Evolutionary conservation across 2,888 invertebrate genomes (phyloP).

Genomic region (Monoplex corrugatus): DNA sequence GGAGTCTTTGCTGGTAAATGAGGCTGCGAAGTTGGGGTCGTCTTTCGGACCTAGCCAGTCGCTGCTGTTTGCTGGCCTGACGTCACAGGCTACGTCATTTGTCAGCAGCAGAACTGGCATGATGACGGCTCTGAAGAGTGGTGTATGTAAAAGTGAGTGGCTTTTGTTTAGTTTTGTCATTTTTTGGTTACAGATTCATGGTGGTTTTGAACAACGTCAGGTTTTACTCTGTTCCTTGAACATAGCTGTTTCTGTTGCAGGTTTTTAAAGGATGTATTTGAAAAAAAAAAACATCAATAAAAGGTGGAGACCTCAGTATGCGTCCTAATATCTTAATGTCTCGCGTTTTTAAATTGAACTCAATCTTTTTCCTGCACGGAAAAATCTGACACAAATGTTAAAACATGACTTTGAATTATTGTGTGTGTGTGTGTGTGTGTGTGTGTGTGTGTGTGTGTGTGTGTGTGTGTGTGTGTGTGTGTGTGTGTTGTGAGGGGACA

Average conservation of each 20-base stretch:
- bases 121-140: constrained; percentile 24
- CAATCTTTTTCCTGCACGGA: no score
- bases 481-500: background rate
- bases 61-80: background rate
- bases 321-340: no score
- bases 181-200: background rate
- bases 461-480: background rate
- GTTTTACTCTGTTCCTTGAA: background rate
- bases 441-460: constrained; percentile 5
- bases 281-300: no score
- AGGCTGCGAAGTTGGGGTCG: background rate
- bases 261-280: no score
- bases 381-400: no score
- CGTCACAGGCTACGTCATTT: constrained; percentile 10
- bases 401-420: no score
- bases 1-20: background rate
- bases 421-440: background rate
- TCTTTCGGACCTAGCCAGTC: background rate
- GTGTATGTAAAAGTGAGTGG: background rate
- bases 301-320: no score
- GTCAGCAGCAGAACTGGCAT: constrained; percentile 22
- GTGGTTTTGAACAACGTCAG: background rate
- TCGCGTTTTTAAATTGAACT: no score
- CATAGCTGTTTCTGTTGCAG: no score
- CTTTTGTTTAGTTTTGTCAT: background rate